These are phyloP conservation scores for Austrofundulus limnaeus DNA, from an alignment of 2,113 vertebrate genomes.

Conservation along the genomic window DNA sequence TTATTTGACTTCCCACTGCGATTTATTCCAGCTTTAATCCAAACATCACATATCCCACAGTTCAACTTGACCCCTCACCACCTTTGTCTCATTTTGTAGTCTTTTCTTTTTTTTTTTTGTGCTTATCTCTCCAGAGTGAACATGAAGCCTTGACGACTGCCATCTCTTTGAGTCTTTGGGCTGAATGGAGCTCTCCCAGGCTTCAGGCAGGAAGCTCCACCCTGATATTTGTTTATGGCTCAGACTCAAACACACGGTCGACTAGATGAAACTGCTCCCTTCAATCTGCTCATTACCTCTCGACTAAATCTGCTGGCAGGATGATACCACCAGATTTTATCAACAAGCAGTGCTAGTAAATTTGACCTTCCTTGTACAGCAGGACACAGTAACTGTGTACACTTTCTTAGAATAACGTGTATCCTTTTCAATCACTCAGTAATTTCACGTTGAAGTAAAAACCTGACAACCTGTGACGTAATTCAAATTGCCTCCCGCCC, in stretches of 20 bases:
- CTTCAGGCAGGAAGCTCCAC: conserved; percentile 74
- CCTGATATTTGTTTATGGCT: conserved; percentile 70
- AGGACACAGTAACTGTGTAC: too few relatives aligned
- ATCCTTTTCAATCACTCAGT: too few relatives aligned
- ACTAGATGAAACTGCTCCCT: conserved; percentile 41
- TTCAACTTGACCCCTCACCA: conserved; percentile 39
- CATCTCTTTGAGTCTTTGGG: conserved; percentile 29
- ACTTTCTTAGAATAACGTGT: too few relatives aligned
- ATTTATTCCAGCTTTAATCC: conserved; percentile 2
- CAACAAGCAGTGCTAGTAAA: not conserved
- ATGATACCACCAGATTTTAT: conserved; percentile 22
- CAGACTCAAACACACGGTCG: conserved; percentile 31
- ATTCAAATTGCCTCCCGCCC: too few relatives aligned
- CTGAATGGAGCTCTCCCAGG: conserved; percentile 61
- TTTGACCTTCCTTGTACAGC: not conserved
- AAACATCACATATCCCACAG: conserved; percentile 5
- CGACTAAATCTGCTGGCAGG: conserved; percentile 16
- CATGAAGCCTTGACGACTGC: conserved; percentile 43
- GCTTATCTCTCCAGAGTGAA: conserved; percentile 36
- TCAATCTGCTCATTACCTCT: conserved; percentile 41
- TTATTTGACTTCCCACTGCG: not conserved
- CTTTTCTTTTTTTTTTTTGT: not conserved
- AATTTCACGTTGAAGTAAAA: too few relatives aligned
- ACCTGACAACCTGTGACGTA: too few relatives aligned
- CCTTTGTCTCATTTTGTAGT: conserved; percentile 13